Base-by-base conservation (phyloP, 2,888 invertebrate genomes). In the Perithous albicinctus region DNA sequence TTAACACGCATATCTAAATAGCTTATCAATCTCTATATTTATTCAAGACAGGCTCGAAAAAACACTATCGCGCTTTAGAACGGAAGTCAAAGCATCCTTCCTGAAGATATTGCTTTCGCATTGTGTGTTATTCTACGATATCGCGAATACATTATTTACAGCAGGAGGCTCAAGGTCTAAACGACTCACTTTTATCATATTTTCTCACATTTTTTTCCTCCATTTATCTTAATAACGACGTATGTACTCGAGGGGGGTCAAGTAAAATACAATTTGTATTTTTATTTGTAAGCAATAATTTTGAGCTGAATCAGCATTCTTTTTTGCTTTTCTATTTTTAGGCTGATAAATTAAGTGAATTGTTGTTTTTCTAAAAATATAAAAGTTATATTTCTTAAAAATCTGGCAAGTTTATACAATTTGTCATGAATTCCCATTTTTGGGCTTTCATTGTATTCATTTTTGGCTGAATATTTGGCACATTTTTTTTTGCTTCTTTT, bases 121-220 rank as follows among this genome's bases (percentile, higher is more conserved):
- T 56, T 54, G 2, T 54, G 2, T 56, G 15, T 2, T 56, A n/a
- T 54, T 54, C 2, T 12, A 56, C 12, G 29, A 1, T 56, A 56
- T 56, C 29, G 29, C 5, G 4, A 6, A n/a, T 26, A n/a, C n/a
- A 29, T n/a, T n/a, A n/a, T 12, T 56, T 56, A n/a, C 29, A 56
- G 26, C 54, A n/a, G n/a, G 29, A 56, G 2, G 29, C 29, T 29
- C 54, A 56, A 56, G 54, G 54, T 56, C 29, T 29, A 29, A 56
- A n/a, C 54, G 54, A 26, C 29, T 56, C 51, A 10, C 0, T 20
- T 20, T 23, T 23, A 51, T 51, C 51, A 51, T 29, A 56, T 29
- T 56, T 56, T 56, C 26, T 29, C 54, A 56, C 54, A 56, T 26
- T 56, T 56, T 56, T 56, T 56, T 29, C n/a, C n/a, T 29, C 29